These are phyloP conservation scores for Ploceus nigricollis DNA, from an alignment of 2,113 vertebrate genomes.

Conservation along the genomic window DNA sequence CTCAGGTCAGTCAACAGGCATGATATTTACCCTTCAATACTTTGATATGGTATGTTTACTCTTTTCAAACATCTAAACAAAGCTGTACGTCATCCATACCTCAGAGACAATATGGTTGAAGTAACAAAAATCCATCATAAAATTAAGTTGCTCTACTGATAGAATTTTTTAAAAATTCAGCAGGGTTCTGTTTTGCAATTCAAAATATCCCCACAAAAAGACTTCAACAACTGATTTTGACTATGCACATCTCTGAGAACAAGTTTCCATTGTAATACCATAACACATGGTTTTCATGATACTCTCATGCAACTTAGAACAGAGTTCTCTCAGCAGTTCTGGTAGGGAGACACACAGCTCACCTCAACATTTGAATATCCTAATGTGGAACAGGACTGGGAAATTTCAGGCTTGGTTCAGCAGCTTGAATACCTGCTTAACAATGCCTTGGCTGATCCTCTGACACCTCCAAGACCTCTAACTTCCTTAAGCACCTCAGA, in stretches of 20 bases:
- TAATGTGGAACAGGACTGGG: neutral
- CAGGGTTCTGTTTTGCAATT: neutral
- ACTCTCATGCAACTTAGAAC: neutral
- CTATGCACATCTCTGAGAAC: neutral
- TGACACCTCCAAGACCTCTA: neutral
- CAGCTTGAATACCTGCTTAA: neutral
- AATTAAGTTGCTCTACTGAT: neutral
- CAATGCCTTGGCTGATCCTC: neutral
- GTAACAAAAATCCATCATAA: neutral
- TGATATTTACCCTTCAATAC: neutral
- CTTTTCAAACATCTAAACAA: neutral
- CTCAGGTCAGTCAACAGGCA: neutral
- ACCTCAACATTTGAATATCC: neutral
- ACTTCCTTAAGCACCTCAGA: neutral
- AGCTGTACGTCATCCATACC: neutral
- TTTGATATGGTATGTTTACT: neutral
- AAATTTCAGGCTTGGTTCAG: neutral
- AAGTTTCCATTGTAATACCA: neutral
- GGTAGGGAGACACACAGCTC: neutral
- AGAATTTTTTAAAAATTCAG: accelerated
- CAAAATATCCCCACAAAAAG: neutral
- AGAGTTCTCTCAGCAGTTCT: neutral
- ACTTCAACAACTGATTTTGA: neutral
- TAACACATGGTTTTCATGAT: neutral
- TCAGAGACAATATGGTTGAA: neutral